phyloP scores from a whole-genome alignment of 2,888 invertebrate genomes.

The Pyrgus malvae region DNA sequence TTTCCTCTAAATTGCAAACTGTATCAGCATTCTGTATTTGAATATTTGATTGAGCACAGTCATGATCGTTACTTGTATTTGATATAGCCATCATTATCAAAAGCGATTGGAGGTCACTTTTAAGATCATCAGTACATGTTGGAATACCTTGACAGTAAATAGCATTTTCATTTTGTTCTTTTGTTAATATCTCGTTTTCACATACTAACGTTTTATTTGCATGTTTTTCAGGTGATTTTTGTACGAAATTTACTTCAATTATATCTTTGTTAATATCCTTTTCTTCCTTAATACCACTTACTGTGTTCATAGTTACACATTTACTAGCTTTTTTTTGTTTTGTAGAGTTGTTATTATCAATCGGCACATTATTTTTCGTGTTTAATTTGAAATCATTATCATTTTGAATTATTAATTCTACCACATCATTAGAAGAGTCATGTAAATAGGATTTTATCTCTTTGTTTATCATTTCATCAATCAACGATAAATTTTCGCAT shows the following conservation, averaged over 20 bases:
- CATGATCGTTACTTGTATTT: conserved; percentile 43
- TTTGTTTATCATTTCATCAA: conserved; percentile 25
- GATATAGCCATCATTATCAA: conserved; percentile 65
- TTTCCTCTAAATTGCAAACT: neutral
- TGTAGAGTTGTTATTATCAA: neutral
- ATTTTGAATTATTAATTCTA: conserved; percentile 49
- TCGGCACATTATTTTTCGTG: conserved; percentile 36
- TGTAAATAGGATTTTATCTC: conserved; percentile 43
- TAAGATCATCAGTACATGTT: conserved; percentile 21
- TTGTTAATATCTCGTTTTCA: neutral
- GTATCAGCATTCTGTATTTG: conserved; percentile 10
- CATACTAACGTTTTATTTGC: neutral
- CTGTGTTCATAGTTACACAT: conserved; percentile 28
- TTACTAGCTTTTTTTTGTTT: conserved; percentile 25
- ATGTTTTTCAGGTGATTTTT: conserved; percentile 24
- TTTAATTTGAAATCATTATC: conserved; percentile 54
- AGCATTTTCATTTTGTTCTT: conserved; percentile 23
- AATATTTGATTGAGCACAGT: conserved; percentile 23
- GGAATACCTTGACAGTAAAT: neutral
- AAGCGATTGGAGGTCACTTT: conserved; percentile 58
- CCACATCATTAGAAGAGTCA: conserved; percentile 43
- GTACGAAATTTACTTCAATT: conserved; percentile 36
- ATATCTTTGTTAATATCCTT: conserved; percentile 31
- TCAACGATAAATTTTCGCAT: conserved; percentile 12
- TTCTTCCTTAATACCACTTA: conserved; percentile 30